Base-by-base conservation (phyloP, 2,113 vertebrate genomes). In the Stercorarius parasiticus region DNA sequence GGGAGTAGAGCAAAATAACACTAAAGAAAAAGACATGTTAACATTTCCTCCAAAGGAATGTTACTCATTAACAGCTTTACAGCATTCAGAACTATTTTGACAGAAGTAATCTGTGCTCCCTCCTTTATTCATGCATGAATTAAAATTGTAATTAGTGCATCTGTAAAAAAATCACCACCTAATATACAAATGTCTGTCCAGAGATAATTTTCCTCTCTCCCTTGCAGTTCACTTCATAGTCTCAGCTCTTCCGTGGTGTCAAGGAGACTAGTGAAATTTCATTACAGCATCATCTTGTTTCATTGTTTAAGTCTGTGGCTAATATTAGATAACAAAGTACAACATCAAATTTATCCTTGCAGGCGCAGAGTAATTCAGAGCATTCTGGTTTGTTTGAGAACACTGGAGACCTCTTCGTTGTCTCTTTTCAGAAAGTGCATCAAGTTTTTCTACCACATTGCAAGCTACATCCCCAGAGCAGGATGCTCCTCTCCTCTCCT, bases 81-180 rank as follows among this genome's bases (percentile, higher is more conserved):
- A 86, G 86, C 27, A 42, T 88, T 86, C 76, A 56, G 56, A 97
- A 89, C 71, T 87, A 83, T 95, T 91, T 94, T 82, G 86, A 86
- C 62, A 96, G 47, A 80, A 94, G 81, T 76, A 93, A 86, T 93
- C 59, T 86, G 32, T 71, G 40, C 38, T 87, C 47, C 65, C 21
- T 94, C 76, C 88, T 71, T 91, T 88, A 43, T 72, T 61, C 71
- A 92, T 56, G 71, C 76, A 92, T 93, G 62, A 59, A 85, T 94
- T 80, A 50, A 96, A 96, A 88, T 84, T 89, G 66, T 67, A 91
- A 96, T 94, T 91, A 88, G 62, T 43, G 62, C 70, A 95, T 89
- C 94, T 93, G 65, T 66, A 91, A 91, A 90, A 93, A 93, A 91
- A 95, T 86, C 91, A 81, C 38, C 52, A 81, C 36, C 73, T 92